A percentile compares a stretch with the other conserved stretches of the same genome.
These are phyloP conservation scores for Epirrhoe alternata DNA, from an alignment of 2,888 invertebrate species.

Conservation along the genomic window DNA sequence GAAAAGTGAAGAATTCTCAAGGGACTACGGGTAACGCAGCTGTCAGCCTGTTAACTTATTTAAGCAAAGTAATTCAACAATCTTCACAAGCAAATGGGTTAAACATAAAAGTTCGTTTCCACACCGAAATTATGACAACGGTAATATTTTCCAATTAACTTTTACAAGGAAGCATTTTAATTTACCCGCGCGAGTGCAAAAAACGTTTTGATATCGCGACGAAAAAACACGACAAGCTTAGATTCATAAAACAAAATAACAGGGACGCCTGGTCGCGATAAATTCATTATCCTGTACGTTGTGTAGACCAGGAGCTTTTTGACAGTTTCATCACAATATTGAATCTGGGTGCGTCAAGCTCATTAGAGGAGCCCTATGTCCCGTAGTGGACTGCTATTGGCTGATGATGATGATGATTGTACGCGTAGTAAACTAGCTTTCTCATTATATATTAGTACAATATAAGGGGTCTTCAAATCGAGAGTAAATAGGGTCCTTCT, in stretches of 20 bases:
- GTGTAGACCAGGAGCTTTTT: conserved; percentile 16
- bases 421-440: no score
- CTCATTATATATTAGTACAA: no score
- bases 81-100: not conserved
- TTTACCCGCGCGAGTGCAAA: conserved; percentile 31
- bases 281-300: conserved; percentile 46
- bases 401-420: no score
- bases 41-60: not conserved
- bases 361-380: no score
- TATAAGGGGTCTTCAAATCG: no score
- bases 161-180: conserved; percentile 37
- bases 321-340: not conserved
- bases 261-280: conserved; percentile 41
- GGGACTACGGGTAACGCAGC: no score
- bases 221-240: conserved; percentile 31
- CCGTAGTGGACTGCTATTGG: no score
- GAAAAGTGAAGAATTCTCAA: no score
- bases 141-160: conserved; percentile 24
- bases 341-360: no score
- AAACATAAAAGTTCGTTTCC: not conserved
- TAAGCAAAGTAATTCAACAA: not conserved
- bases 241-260: conserved; percentile 45
- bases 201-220: conserved; percentile 38
- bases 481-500: no score
- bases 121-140: conserved; percentile 7